phyloP scores from a whole-genome alignment of 2,113 vertebrate genomes.

The Clarias batrachus region DNA sequence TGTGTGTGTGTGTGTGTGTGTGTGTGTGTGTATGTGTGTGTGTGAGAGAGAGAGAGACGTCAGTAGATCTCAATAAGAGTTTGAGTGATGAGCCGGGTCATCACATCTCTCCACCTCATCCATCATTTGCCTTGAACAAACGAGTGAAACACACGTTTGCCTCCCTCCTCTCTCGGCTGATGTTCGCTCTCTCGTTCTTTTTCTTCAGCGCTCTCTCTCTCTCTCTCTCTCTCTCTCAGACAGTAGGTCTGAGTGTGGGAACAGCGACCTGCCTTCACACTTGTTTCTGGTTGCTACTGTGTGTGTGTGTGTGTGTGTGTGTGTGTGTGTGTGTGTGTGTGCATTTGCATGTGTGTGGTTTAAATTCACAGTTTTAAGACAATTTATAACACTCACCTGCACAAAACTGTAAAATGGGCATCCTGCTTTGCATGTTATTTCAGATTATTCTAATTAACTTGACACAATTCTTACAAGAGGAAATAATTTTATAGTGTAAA shows the following conservation, averaged over 20 bases:
- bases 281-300: constrained; percentile 52
- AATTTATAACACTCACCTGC: not conserved
- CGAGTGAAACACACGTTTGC: constrained; percentile 56
- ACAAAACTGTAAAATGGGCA: not conserved
- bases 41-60: constrained; percentile 40
- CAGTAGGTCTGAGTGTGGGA: constrained; percentile 49
- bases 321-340: constrained; percentile 38
- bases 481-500: not conserved
- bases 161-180: constrained; percentile 65
- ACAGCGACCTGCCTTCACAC: constrained; percentile 63
- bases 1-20: not conserved
- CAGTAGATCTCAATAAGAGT: constrained; percentile 71
- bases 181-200: constrained; percentile 48
- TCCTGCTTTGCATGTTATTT: not conserved
- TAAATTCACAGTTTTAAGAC: too few species aligned
- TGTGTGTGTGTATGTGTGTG: not conserved
- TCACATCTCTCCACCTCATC: constrained; percentile 79
- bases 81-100: constrained; percentile 82
- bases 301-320: constrained; percentile 39
- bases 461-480: not conserved
- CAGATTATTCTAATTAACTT: not conserved
- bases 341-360: not conserved
- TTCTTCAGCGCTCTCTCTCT: constrained; percentile 19
- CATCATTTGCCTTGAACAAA: constrained; percentile 77
- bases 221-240: constrained; percentile 45